phyloP scores from a whole-genome alignment of 2,113 vertebrate genomes.

The Oplegnathus fasciatus region DNA sequence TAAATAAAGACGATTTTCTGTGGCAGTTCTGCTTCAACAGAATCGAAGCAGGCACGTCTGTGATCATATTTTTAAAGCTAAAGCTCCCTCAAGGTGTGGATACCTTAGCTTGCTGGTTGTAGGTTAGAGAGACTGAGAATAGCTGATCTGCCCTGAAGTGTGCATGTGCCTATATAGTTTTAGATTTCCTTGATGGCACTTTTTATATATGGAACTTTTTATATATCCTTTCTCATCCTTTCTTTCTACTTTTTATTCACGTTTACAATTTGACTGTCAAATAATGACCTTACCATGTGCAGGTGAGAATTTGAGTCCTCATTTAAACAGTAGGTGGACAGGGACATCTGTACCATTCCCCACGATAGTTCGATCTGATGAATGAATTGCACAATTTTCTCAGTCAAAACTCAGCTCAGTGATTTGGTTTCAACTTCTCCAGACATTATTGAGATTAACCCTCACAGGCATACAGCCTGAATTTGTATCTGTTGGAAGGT shows the following conservation, averaged over 20 bases:
- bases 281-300: neutral
- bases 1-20: constrained; percentile 18
- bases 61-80: constrained; percentile 7
- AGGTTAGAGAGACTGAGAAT: neutral
- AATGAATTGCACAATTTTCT: no score
- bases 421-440: no score
- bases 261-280: neutral
- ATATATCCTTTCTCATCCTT: neutral
- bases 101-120: neutral
- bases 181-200: no score
- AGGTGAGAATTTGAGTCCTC: no score
- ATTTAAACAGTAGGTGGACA: no score
- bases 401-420: no score
- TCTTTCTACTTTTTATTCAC: neutral
- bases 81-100: neutral
- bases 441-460: no score
- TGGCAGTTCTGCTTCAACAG: constrained; percentile 2
- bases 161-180: neutral
- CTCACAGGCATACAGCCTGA: no score
- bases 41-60: neutral
- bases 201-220: no score
- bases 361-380: no score
- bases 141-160: neutral
- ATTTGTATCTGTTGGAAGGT: no score
- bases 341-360: no score